Evolutionary conservation across 2,113 vertebrate genomes (phyloP), one percentile per base, ranked within the genome.

Genomic region (Nycticorax nycticorax): DNA sequence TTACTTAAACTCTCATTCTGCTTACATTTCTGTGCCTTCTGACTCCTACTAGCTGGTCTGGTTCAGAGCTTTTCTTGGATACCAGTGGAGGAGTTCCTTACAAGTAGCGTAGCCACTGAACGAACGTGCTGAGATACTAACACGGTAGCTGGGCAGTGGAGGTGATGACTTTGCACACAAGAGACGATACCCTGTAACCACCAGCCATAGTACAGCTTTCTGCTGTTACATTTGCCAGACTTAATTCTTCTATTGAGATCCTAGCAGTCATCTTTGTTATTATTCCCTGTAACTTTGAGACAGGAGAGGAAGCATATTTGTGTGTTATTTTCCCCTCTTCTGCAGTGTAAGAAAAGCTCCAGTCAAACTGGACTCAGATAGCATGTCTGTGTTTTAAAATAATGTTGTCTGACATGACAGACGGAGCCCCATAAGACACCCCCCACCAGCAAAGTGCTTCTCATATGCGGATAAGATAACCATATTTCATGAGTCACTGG

Each of bases 381-480:
- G 16, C 6, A 2, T 21, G 32, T 66, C 28, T 81, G 35, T 74
- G 28, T 71, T 87, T 87, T 85, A 88, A 76, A 91, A 39, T 93
- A 67, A 62, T 33, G 28, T 32, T 78, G 77, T 95, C 60, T 95
- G 66, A 89, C 20, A 9, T 76, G 50, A 74, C 60, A 95, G 73
- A 91, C 0, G 1, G 72, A 80, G 39, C 39, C 59, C 52, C 23
- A 0, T 86, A 77, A 72, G 83, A 56, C 5, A 10, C 2, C 1
- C 18, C 6, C 32, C 23, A 53, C 47, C 64, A 66, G 21, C 37
- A 59, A 77, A 79, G 75, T 52, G 48, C 48, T 94, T 91, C 73
- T 91, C 66, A 21, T 87, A 20, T 56, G 48, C 60, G 52, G 55
- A 37, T 91, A 78, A 68, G 93, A 82, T 69, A 91, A 86, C 48